A percentile compares a stretch with the other conserved stretches of the same genome.
These are phyloP conservation scores for Percopsis omiscomaycus DNA, from an alignment of 2,797 vertebrate genomes.

Conservation along the genomic window DNA sequence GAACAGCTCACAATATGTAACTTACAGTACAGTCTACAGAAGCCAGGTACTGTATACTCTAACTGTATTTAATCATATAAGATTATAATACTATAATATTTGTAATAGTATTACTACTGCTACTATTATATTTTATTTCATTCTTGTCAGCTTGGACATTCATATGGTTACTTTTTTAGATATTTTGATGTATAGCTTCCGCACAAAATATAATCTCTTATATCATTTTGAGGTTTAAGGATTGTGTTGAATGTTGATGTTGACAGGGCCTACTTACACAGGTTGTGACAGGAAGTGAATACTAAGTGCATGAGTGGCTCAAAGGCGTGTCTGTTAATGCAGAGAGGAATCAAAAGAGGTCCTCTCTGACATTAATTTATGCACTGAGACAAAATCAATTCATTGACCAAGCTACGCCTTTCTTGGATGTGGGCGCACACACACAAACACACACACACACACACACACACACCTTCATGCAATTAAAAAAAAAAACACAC, in stretches of 20 bases:
- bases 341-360: slow-evolving; percentile 18
- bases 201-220: neutral
- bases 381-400: slow-evolving; percentile 45
- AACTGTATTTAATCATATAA: neutral
- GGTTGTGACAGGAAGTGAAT: slow-evolving; percentile 25
- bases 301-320: slow-evolving; percentile 20
- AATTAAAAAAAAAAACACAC: neutral
- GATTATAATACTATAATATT: neutral
- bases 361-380: slow-evolving; percentile 44
- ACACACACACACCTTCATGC: neutral
- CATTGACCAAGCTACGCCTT: slow-evolving; percentile 4
- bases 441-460: neutral
- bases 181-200: neutral
- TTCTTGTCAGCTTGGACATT: neutral
- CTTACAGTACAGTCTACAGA: no score
- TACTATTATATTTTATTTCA: no score
- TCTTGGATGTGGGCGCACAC: neutral
- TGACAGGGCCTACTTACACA: slow-evolving; percentile 12
- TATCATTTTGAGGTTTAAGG: neutral
- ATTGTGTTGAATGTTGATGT: neutral
- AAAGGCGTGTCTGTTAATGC: slow-evolving; percentile 35
- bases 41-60: no score
- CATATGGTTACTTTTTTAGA: neutral
- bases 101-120: no score
- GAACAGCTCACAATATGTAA: no score